Base-by-base conservation (phyloP, 2,113 vertebrate genomes). In the Chlamydotis undulata region DNA sequence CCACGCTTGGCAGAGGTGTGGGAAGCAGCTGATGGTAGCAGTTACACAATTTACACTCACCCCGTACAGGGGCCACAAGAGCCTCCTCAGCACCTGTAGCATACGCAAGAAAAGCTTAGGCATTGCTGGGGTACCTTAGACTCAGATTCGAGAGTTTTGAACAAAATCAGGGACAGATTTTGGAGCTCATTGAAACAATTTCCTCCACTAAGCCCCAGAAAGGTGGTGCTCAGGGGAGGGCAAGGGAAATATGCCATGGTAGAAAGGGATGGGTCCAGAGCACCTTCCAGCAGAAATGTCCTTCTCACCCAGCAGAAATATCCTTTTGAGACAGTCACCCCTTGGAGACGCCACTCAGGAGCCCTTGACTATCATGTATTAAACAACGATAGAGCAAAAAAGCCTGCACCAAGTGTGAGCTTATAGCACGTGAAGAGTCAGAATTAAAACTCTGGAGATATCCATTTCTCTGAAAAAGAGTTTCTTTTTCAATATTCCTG, bases 21-120 rank as follows among this genome's bases (percentile, higher is more conserved):
- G 74, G 31, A 50, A 85, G 56, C 33, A 56, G 59, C 69, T 49
- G 61, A 16, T 18, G 52, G 50, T 0, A 61, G 56, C 26, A 57
- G 6, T 23, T 14, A 13, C 52, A 39, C 0, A 0, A 71, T 75
- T 75, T 63, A 35, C 19, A 7, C 31, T 31, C 57, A n/a, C 10
- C 22, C 29, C 53, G 6, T 4, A 14, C 35, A 65, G 21, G 52
- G 56, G 8, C 39, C 60, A 9, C 1, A 2, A 65, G 21, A 94
- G 29, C 33, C n/a, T 25, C 45, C 60, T n/a, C 47, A n/a, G 76
- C 35, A 47, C 39, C 60, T 47, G 25, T 2, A 17, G 28, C 0
- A 49, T 14, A 33, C 87, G 35, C 13, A 33, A 89, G 35, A 4
- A 60, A 55, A 59, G 55, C 14, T 75, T 22, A 53, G 53, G 47